Conservation (phyloP, 2,797 vertebrate genomes). For the Carcharodon carcharias region DNA sequence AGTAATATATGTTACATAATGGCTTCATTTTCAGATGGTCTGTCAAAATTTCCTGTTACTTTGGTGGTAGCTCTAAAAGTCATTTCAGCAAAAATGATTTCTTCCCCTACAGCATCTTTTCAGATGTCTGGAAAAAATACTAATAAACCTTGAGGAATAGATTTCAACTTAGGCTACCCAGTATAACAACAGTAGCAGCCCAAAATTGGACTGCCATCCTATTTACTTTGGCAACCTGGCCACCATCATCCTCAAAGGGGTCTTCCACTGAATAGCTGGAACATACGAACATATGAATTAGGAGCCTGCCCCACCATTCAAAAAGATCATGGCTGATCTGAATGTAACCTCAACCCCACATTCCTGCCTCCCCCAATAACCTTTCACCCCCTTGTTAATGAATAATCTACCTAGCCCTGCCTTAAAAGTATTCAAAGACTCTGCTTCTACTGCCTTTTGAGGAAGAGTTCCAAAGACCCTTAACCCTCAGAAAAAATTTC, state of each 20-base stretch:
- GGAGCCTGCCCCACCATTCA: too few species aligned
- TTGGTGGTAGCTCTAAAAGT: background rate
- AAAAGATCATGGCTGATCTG: too few species aligned
- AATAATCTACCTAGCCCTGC: too few species aligned
- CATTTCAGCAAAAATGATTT: background rate
- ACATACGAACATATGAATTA: background rate
- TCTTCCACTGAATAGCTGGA: background rate
- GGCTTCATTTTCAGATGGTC: background rate
- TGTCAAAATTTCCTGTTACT: background rate
- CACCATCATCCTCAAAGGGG: background rate
- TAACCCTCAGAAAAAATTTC: too few species aligned
- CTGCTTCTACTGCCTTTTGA: too few species aligned
- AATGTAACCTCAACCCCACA: too few species aligned
- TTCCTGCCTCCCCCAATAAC: too few species aligned
- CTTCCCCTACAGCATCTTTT: background rate
- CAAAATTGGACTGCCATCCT: background rate
- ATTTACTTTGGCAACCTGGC: background rate
- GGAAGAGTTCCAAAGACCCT: too few species aligned
- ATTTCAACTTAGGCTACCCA: background rate
- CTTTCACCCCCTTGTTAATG: too few species aligned
- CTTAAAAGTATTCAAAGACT: too few species aligned
- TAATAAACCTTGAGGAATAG: background rate
- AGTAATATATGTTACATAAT: background rate
- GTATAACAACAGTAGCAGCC: background rate
- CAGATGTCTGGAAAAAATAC: background rate